Conservation (phyloP, 2,888 invertebrate species). For the Drosophila tanythrix region DNA sequence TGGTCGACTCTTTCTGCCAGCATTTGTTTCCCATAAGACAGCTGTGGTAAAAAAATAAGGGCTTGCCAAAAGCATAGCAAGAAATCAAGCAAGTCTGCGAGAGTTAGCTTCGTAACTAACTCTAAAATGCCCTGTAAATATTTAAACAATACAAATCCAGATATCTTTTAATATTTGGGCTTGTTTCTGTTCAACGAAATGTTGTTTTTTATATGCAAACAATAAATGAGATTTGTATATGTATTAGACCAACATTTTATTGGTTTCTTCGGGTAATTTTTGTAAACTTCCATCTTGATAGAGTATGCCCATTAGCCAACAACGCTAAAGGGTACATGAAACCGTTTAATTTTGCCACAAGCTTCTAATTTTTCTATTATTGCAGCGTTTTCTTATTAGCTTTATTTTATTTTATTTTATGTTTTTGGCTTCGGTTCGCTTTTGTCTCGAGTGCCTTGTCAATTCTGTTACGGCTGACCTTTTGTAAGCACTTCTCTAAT, state of each 20-base stretch:
- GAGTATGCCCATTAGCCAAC: background rate
- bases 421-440: slow-evolving; percentile 40
- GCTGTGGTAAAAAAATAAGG: slow-evolving; percentile 59
- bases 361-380: slow-evolving; percentile 73
- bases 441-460: slow-evolving; percentile 64
- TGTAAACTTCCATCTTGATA: background rate
- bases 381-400: slow-evolving; percentile 65
- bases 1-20: slow-evolving; percentile 25
- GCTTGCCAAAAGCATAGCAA: slow-evolving; percentile 63
- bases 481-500: slow-evolving; percentile 76
- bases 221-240: background rate
- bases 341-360: slow-evolving; percentile 76
- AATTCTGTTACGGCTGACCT: slow-evolving; percentile 68
- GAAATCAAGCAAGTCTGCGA: slow-evolving; percentile 29
- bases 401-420: slow-evolving; percentile 50
- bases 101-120: background rate
- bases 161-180: background rate
- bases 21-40: slow-evolving; percentile 60
- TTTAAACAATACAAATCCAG: background rate
- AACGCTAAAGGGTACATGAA: slow-evolving; percentile 36
- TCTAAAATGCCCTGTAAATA: slow-evolving; percentile 24
- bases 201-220: background rate
- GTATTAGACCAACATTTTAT: background rate
- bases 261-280: background rate
- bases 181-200: background rate